These are phyloP conservation scores for Antheraea assamensis DNA, from an alignment of 2,888 invertebrate species.

Conservation along the genomic window DNA sequence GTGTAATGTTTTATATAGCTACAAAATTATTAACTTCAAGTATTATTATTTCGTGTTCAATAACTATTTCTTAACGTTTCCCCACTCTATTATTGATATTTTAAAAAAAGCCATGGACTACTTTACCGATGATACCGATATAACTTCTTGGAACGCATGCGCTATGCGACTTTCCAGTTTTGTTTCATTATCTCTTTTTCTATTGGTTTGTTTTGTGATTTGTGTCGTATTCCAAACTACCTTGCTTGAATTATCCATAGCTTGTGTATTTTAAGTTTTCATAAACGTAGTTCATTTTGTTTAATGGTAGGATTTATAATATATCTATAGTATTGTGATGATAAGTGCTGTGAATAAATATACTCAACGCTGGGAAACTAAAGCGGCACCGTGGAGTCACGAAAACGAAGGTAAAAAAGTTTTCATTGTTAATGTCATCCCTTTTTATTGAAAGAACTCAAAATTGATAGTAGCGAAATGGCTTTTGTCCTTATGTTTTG, in stretches of 20 bases:
- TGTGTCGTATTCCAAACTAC: slow-evolving; percentile 72
- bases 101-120: slow-evolving; percentile 36
- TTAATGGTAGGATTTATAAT: slow-evolving; percentile 70
- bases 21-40: neutral
- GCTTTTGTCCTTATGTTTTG: neutral
- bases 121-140: slow-evolving; percentile 45
- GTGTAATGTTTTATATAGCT: neutral
- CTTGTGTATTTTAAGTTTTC: slow-evolving; percentile 73
- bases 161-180: slow-evolving; percentile 53
- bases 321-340: slow-evolving; percentile 77
- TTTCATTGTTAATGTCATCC: slow-evolving; percentile 69
- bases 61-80: neutral
- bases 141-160: slow-evolving; percentile 66
- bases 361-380: slow-evolving; percentile 79
- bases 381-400: slow-evolving; percentile 83
- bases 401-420: slow-evolving; percentile 81
- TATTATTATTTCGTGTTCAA: neutral
- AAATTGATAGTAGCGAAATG: neutral
- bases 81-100: slow-evolving; percentile 50
- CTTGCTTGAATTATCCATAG: slow-evolving; percentile 66
- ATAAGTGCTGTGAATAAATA: slow-evolving; percentile 81
- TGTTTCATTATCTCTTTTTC: slow-evolving; percentile 66
- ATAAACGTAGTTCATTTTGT: slow-evolving; percentile 55
- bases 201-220: slow-evolving; percentile 79
- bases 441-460: slow-evolving; percentile 41